phyloP scores from a whole-genome alignment of 2,113 vertebrate genomes.

The Lasiurus cinereus region DNA sequence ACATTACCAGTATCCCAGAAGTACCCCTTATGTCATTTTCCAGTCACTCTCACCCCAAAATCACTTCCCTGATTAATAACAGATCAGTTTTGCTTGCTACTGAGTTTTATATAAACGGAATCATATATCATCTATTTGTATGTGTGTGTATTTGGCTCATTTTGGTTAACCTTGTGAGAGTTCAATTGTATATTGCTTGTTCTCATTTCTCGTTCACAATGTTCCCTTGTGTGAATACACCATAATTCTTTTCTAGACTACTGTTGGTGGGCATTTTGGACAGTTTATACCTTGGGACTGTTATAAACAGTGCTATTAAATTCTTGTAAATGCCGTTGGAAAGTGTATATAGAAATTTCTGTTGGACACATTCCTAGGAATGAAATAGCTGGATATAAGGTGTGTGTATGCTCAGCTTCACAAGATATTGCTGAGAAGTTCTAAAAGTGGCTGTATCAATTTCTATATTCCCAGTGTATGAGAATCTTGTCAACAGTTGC shows the following conservation, averaged over 20 bases:
- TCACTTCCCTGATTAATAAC: not conserved
- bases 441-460: constrained; percentile 13
- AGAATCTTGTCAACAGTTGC: not conserved
- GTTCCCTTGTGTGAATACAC: not conserved
- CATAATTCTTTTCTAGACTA: not conserved
- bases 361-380: constrained; percentile 43
- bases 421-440: not conserved
- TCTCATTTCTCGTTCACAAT: not conserved
- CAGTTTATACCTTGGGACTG: constrained; percentile 17
- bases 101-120: constrained; percentile 43
- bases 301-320: constrained; percentile 30
- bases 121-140: not conserved
- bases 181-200: not conserved
- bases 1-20: not conserved
- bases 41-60: not conserved
- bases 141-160: not conserved
- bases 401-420: not conserved
- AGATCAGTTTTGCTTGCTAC: not conserved
- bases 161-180: not conserved
- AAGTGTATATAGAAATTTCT: constrained; percentile 14
- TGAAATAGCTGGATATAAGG: constrained; percentile 1
- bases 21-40: not conserved
- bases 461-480: not conserved
- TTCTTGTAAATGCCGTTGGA: constrained; percentile 12
- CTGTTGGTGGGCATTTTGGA: constrained; percentile 16